Evolutionary conservation across 2,113 vertebrate species (phyloP).

Genomic region (Anthoscopus minutus): DNA sequence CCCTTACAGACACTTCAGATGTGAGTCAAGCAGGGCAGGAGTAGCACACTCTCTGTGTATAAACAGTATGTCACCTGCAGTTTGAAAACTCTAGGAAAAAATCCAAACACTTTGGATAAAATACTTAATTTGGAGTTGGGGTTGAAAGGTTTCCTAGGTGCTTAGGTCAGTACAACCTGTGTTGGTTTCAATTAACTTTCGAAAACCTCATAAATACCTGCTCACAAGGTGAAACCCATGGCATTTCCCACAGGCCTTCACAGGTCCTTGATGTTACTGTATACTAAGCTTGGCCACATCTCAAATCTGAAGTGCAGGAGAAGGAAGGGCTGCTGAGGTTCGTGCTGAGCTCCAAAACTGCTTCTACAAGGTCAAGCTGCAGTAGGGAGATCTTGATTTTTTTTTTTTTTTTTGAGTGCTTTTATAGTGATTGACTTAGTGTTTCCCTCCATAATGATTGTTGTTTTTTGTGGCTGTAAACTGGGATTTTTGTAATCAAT

Average conservation of each 20-base stretch:
- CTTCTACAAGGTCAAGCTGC: not conserved
- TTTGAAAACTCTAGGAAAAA: not conserved
- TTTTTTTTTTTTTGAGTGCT: not conserved
- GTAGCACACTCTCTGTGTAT: too few relatives aligned
- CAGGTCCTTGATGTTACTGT: not conserved
- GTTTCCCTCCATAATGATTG: not conserved
- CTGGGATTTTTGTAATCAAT: not conserved
- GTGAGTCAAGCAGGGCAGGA: not conserved
- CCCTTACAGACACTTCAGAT: not conserved
- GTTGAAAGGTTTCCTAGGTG: not conserved
- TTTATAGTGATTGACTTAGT: not conserved
- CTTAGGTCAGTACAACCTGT: not conserved
- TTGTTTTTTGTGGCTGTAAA: not conserved
- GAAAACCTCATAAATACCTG: not conserved
- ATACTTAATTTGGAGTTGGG: not conserved
- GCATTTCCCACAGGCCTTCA: not conserved
- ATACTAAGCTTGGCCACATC: not conserved
- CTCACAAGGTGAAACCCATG: fast-evolving
- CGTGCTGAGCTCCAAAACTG: not conserved
- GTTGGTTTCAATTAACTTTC: not conserved
- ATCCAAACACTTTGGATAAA: not conserved
- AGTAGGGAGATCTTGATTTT: not conserved
- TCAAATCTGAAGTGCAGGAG: not conserved
- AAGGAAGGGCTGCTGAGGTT: not conserved
- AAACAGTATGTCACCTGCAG: not conserved